Conservation (phyloP, 2,113 vertebrate genomes). For the Corynorhinus townsendii region DNA sequence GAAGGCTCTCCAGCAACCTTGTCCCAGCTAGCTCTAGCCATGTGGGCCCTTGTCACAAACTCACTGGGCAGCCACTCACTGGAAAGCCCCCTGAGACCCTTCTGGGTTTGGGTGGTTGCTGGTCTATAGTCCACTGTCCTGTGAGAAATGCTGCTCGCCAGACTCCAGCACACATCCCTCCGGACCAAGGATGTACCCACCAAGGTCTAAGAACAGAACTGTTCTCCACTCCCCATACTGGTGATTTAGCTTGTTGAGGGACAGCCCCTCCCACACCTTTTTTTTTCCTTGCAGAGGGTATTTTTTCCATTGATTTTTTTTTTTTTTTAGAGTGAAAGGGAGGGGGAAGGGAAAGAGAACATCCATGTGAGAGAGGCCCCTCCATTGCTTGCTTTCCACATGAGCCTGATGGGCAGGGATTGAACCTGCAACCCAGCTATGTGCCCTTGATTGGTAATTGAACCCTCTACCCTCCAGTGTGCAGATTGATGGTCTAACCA, state of each 20-base stretch:
- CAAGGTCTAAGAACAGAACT: neutral
- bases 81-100: neutral
- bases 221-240: neutral
- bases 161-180: neutral
- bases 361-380: too few species aligned
- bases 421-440: too few species aligned
- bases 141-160: neutral
- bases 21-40: rapidly evolving
- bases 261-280: neutral
- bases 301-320: too few species aligned
- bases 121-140: neutral
- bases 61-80: neutral
- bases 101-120: neutral
- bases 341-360: too few species aligned
- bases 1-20: neutral
- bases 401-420: too few species aligned
- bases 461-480: too few species aligned
- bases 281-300: too few species aligned
- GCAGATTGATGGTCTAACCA: too few species aligned
- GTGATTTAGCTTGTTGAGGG: neutral
- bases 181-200: neutral
- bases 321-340: too few species aligned
- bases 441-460: too few species aligned
- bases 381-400: too few species aligned
- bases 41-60: neutral